A percentile compares a stretch with the other conserved stretches of the same genome.
phyloP scores from a whole-genome alignment of 2,797 vertebrate species.

The Pseudochromis fuscus region DNA sequence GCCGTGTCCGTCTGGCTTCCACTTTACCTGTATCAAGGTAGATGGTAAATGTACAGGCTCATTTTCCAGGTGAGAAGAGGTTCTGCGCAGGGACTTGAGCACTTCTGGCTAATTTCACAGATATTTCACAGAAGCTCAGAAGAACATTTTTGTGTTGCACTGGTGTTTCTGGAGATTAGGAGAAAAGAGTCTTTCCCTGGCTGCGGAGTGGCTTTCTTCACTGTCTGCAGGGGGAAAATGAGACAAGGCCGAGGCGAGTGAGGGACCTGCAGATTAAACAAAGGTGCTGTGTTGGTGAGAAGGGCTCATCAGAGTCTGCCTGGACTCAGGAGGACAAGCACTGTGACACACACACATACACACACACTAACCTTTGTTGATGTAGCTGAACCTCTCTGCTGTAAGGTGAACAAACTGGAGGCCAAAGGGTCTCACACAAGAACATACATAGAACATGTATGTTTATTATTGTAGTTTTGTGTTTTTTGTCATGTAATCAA shows the following conservation, averaged over 20 bases:
- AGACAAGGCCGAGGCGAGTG: slow-evolving; percentile 33
- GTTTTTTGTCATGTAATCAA: slow-evolving; percentile 21
- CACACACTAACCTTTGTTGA: not conserved
- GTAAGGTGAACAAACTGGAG: not conserved
- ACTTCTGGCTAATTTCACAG: slow-evolving; percentile 79
- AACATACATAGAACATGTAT: not conserved
- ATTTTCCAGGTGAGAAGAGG: slow-evolving; percentile 76
- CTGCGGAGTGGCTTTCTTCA: slow-evolving; percentile 43
- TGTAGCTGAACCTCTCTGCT: slow-evolving; percentile 8
- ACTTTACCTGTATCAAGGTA: slow-evolving; percentile 73
- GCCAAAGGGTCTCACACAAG: slow-evolving; percentile 10
- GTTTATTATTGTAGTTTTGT: slow-evolving; percentile 16
- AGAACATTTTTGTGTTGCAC: slow-evolving; percentile 72
- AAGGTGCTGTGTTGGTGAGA: slow-evolving; percentile 41
- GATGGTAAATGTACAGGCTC: slow-evolving; percentile 64
- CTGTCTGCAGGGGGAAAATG: slow-evolving; percentile 48
- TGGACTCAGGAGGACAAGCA: not conserved
- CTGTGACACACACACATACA: not conserved
- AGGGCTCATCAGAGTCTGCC: slow-evolving; percentile 38
- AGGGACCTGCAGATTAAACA: slow-evolving; percentile 49
- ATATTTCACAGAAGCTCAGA: slow-evolving; percentile 75
- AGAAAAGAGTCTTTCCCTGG: slow-evolving; percentile 48
- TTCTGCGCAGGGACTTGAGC: slow-evolving; percentile 56
- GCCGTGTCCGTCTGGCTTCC: slow-evolving; percentile 59
- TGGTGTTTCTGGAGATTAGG: slow-evolving; percentile 73